Conservation (phyloP, 1,140 invertebrate genomes). For the Pseudachorutes palmiensis region DNA sequence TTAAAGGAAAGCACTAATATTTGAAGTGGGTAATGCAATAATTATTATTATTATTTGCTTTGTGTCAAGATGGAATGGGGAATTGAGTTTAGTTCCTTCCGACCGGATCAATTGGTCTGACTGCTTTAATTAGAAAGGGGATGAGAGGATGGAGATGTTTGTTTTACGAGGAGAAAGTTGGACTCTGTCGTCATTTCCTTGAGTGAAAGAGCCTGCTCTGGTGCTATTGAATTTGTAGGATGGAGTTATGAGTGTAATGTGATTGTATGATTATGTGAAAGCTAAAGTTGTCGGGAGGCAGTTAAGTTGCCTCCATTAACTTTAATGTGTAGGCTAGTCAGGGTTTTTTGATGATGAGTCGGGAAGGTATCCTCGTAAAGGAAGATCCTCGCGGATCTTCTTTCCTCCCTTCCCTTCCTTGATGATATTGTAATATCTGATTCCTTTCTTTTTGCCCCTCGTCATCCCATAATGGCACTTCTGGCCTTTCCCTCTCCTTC, state of each 20-base stretch:
- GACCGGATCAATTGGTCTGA: not conserved
- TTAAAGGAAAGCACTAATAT: not conserved
- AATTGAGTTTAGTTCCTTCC: not conserved
- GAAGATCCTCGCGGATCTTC: not conserved
- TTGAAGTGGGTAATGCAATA: not conserved
- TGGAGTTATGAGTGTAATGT: slow-evolving; percentile 5
- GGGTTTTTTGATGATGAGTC: slow-evolving; percentile 25
- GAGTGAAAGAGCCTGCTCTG: not conserved
- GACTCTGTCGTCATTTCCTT: not conserved
- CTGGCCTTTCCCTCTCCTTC: not conserved
- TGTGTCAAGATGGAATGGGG: not conserved
- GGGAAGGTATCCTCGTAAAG: not conserved
- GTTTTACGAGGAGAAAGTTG: not conserved
- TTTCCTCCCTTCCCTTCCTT: too few species aligned
- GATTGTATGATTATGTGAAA: slow-evolving; percentile 7
- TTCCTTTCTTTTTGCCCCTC: not conserved
- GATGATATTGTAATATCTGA: slow-evolving; percentile 11
- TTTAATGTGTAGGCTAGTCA: slow-evolving; percentile 22
- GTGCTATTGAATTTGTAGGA: too few species aligned
- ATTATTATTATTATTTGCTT: not conserved
- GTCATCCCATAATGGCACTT: not conserved
- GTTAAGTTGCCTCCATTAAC: slow-evolving; percentile 14
- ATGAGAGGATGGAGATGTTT: too few species aligned
- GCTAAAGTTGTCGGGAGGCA: not conserved
- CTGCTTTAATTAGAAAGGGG: not conserved